Evolutionary conservation across 2,888 invertebrate species (phyloP), one percentile per base, ranked within the genome.

Genomic region (Allophyes oxyacanthae): DNA sequence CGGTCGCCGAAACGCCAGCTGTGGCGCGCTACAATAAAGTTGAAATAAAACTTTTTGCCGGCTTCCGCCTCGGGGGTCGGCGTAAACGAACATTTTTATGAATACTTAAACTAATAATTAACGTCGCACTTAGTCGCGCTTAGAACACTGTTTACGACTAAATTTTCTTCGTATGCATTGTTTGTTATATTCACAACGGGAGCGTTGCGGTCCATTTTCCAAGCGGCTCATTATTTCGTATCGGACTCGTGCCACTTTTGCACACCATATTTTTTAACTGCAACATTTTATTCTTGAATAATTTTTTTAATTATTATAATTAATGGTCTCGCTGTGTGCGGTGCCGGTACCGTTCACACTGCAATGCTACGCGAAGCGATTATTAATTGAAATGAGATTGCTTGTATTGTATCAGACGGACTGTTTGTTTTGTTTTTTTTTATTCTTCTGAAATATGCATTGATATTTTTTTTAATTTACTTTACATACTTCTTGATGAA

Each of bases 51-150:
- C 71, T 78, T 83, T 79, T 80, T 76, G 74, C 75, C 65, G 61
- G 67, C 76, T 81, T 83, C 83, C 83, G 83, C 77, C 63, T 72
- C 71, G 63, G 72, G 77, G 78, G 75, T 76, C 78, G 77, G 66
- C 57, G 78, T 79, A 73, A 80, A 79, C 74, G 78, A 64, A 72
- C 77, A 76, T 81, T 87, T 88, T 88, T 89, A 88, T 89, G 87
- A 85, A 89, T 86, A 88, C 87, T 87, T 86, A 88, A 89, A 87
- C 84, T 89, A 89, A 89, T 89, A 89, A 89, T 89, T 89, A 90
- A 87, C 88, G 82, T 83, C 76, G 78, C 86, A 87, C 85, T 86
- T 85, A 86, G 85, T 85, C 83, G 79, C 84, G 85, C 85, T 86
- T 86, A 86, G 84, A 85, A 86, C 84, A 77, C 76, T 85, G 85